Evolutionary conservation across 1,140 invertebrate species (phyloP).

Genomic region (Scaptodrosophila lebanonensis): DNA sequence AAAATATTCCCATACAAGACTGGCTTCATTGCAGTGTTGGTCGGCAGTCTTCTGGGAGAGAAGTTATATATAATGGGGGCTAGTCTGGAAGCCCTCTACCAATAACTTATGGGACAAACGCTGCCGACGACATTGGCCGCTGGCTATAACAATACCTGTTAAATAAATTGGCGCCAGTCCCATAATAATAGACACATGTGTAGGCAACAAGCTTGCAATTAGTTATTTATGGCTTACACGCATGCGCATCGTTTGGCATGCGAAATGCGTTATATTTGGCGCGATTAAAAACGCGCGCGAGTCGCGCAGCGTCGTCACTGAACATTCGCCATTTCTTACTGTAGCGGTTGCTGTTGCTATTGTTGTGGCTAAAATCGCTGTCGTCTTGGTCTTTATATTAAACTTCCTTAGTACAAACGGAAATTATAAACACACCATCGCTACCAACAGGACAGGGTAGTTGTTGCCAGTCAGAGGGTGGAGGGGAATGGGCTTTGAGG

Average conservation of each 20-base stretch:
- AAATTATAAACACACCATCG: constrained; percentile 53
- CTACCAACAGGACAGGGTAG: constrained; percentile 22
- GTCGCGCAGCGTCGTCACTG: constrained; percentile 14
- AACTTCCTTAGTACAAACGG: constrained; percentile 60
- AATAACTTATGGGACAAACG: too few relatives aligned
- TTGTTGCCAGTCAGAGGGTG: too few relatives aligned
- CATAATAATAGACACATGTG: constrained; percentile 26
- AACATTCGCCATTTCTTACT: constrained; percentile 1
- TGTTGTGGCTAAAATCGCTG: constrained; percentile 43
- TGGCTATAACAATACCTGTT: too few relatives aligned
- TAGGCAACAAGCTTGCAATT: constrained; percentile 43
- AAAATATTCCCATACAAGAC: too few relatives aligned
- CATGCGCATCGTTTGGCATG: constrained; percentile 60
- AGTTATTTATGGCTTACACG: constrained; percentile 67
- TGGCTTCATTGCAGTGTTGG: too few relatives aligned
- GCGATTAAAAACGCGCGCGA: constrained; percentile 13
- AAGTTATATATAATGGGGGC: too few relatives aligned
- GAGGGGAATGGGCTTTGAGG: too few relatives aligned
- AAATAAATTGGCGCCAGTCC: constrained; percentile 29
- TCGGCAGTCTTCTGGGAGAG: too few relatives aligned
- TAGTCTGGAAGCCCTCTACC: too few relatives aligned
- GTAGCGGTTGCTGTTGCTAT: background rate
- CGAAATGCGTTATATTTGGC: constrained; percentile 39
- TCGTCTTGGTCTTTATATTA: constrained; percentile 20
- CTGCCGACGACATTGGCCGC: too few relatives aligned